phyloP scores from a whole-genome alignment of 2,888 invertebrate genomes.

The Melanchra persicariae region DNA sequence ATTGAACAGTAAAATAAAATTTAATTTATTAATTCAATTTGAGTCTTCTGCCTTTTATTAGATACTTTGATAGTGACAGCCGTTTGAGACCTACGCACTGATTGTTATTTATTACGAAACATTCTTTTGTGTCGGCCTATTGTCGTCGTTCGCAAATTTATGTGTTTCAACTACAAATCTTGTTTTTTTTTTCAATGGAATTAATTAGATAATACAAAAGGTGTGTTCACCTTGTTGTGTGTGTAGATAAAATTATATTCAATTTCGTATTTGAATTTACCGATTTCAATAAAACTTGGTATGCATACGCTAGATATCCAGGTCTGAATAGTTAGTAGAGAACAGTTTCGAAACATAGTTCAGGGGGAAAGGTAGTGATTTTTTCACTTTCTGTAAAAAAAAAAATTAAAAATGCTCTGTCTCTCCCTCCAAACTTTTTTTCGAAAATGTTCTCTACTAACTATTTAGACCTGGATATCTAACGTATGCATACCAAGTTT shows the following conservation, averaged over 20 bases:
- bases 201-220: slow-evolving; percentile 9
- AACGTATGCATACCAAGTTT: no score
- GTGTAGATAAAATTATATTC: neutral
- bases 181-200: slow-evolving; percentile 24
- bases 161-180: slow-evolving; percentile 35
- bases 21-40: slow-evolving; percentile 25
- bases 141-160: slow-evolving; percentile 49
- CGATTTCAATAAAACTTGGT: no score
- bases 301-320: no score
- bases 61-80: slow-evolving; percentile 13
- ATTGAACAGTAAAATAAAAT: slow-evolving; percentile 12
- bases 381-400: no score
- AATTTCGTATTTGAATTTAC: no score
- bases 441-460: no score
- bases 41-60: slow-evolving; percentile 14
- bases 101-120: slow-evolving; percentile 40
- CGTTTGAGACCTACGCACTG: slow-evolving; percentile 55
- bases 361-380: no score
- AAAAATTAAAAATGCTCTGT: no score
- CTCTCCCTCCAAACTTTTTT: no score
- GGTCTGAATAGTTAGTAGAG: no score
- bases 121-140: slow-evolving; percentile 36
- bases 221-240: neutral
- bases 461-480: no score
- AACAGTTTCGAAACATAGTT: no score